Conservation (phyloP, 2,113 vertebrate genomes). For the Indicator indicator region DNA sequence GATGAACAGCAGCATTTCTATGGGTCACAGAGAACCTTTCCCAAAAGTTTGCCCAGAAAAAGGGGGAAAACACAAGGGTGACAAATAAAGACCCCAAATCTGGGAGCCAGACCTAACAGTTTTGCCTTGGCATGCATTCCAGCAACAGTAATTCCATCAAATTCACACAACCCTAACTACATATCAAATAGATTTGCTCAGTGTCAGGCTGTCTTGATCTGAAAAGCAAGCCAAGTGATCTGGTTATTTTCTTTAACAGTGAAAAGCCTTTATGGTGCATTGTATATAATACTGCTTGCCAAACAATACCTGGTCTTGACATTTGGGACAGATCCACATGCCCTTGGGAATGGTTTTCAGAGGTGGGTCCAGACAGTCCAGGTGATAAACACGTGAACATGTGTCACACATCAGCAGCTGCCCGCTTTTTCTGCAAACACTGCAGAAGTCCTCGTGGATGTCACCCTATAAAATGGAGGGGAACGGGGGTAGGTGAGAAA, state of each 20-base stretch:
- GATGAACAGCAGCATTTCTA: neutral
- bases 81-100: neutral
- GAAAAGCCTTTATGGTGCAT: neutral
- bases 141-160: neutral
- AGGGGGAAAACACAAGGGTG: neutral
- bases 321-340: constrained; percentile 99
- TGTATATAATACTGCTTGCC: neutral
- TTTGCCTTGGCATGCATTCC: neutral
- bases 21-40: neutral
- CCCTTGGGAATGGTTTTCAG: constrained; percentile 99
- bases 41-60: neutral
- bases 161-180: neutral
- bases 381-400: constrained; percentile 98
- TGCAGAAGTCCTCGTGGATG: constrained; percentile 99
- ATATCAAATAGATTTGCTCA: neutral
- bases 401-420: constrained; percentile 99
- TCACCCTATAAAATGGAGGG: constrained; percentile 88
- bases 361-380: constrained; percentile 98
- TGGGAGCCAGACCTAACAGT: neutral
- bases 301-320: constrained; percentile 96
- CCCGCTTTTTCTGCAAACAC: constrained; percentile 98
- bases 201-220: neutral
- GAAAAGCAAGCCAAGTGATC: neutral
- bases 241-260: neutral
- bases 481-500: constrained; percentile 45